Conservation (phyloP, 2,888 invertebrate species). For the Tetragnatha montana region DNA sequence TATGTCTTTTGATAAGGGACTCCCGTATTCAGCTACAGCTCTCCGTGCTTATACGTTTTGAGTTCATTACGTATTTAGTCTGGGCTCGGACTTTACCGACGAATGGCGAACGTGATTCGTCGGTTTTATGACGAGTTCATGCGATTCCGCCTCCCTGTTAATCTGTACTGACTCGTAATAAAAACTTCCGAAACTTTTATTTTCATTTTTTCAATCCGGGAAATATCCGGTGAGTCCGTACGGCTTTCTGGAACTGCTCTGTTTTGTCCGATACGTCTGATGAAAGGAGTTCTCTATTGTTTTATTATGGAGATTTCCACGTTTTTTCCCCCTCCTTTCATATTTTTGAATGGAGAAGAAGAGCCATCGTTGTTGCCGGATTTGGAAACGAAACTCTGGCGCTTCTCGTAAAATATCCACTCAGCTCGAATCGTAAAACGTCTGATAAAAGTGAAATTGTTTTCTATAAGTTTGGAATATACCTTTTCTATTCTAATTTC, state of each 20-base stretch:
- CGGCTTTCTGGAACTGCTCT: constrained; percentile 11
- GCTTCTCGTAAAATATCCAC: no score
- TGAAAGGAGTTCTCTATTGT: background rate
- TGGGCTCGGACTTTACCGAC: constrained; percentile 48
- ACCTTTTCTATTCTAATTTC: no score
- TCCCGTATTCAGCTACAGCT: constrained; percentile 1
- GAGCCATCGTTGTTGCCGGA: background rate
- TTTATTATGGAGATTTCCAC: background rate
- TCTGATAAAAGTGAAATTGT: no score
- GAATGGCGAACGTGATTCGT: constrained; percentile 65
- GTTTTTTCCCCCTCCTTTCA: background rate
- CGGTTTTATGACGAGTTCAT: constrained; percentile 51
- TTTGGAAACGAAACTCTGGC: no score
- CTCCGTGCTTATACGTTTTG: constrained; percentile 9
- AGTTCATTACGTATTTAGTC: constrained; percentile 61
- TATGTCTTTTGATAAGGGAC: constrained; percentile 52
- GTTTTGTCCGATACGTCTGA: background rate
- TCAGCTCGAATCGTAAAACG: no score
- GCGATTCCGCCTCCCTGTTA: constrained; percentile 32
- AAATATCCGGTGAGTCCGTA: background rate
- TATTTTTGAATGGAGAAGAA: background rate
- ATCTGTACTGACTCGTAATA: constrained; percentile 31
- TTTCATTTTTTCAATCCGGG: constrained; percentile 5
- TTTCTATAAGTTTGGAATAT: no score
- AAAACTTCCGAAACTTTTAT: constrained; percentile 43